A percentile compares a stretch with the other conserved stretches of the same genome.
These are phyloP conservation scores for Eudemis profundana DNA, from an alignment of 2,888 invertebrate species.

Conservation along the genomic window DNA sequence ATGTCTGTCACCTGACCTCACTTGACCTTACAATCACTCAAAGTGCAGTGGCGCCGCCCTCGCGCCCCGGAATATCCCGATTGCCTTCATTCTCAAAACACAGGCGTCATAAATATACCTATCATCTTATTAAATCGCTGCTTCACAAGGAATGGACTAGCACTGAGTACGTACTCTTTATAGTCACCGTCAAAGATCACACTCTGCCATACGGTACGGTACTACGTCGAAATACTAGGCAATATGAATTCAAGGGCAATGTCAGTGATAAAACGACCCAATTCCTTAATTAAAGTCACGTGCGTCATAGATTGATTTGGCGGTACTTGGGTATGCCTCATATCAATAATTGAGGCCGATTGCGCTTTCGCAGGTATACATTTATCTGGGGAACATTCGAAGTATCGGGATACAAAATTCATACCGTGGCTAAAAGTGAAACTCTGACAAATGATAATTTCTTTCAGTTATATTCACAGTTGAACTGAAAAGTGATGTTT, in stretches of 20 bases:
- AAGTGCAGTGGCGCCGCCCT: too few relatives aligned
- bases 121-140: too few relatives aligned
- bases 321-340: not conserved
- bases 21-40: too few relatives aligned
- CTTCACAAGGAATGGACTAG: too few relatives aligned
- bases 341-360: not conserved
- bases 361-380: not conserved
- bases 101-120: too few relatives aligned
- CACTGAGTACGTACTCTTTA: too few relatives aligned
- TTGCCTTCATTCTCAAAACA: too few relatives aligned
- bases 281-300: slow-evolving; percentile 25
- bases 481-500: not conserved
- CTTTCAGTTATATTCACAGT: not conserved
- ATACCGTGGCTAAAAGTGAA: not conserved
- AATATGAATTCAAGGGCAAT: slow-evolving; percentile 33
- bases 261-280: slow-evolving; percentile 34
- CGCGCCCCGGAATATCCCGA: too few relatives aligned
- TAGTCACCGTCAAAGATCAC: not conserved
- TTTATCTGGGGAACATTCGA: not conserved
- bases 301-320: not conserved
- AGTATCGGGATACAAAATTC: too few relatives aligned
- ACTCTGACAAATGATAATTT: not conserved
- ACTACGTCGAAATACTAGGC: not conserved
- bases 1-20: too few relatives aligned
- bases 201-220: too few relatives aligned